Evolutionary conservation across 2,113 vertebrate genomes (phyloP), one percentile per base, ranked within the genome.

Genomic region (Tachycineta bicolor): DNA sequence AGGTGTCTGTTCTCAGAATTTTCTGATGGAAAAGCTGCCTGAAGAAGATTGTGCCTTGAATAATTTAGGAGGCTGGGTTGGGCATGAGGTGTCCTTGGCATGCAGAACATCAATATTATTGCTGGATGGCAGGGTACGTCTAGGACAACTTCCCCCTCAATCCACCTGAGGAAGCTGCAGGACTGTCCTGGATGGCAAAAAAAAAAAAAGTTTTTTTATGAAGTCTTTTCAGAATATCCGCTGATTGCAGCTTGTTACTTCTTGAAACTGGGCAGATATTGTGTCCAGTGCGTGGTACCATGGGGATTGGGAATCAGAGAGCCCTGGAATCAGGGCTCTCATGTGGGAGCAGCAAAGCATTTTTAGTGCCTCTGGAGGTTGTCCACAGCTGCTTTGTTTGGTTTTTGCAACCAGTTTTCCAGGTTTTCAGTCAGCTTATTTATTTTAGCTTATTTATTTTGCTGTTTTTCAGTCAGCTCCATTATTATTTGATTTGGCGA

Each of bases 1-100:
- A 95, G 81, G 74, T 95, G 82, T 64, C 83, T 56, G 55, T 92
- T 96, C 93, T 73, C n/a, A 75, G 88, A 78, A 85, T 87, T 89
- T 68, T 65, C 23, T 64, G 33, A 86, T 87, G 84, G 95, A 96
- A 96, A 81, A 67, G 52, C 62, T 90, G 70, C 89, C 69, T 63
- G 68, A 56, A 89, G 84, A 92, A 97, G 90, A 94, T 86, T 25
- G 64, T 64, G 53, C 74, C 74, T 68, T 84, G 53, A 96, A 88
- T 94, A 91, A 96, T 96, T 91, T 20, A 94, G 65, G 65, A 70
- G 78, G 25, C 70, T 95, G 47, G 65, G 33, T 28, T 69, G 73
- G 60, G 58, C 18, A 8, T 33, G 89, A 75, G 63, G 55, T 68
- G 84, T 43, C 59, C 78, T 77, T 76, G 55, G 79, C 62, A 13